Evolutionary conservation across 2,113 vertebrate species (phyloP).

Genomic region (Engraulis encrasicolus): DNA sequence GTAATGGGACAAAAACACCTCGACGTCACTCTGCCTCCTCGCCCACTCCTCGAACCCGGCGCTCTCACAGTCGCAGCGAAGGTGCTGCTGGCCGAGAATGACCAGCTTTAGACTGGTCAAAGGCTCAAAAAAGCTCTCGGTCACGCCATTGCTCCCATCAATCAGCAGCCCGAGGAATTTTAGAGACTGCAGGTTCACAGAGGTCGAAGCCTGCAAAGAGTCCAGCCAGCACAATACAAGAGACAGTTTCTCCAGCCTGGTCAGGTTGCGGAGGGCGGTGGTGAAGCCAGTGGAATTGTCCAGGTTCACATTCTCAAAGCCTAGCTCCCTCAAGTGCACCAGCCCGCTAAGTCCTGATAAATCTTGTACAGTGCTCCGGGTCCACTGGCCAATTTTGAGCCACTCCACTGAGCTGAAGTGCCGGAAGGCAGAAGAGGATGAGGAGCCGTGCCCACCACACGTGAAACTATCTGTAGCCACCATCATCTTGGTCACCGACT

Average conservation of each 20-base stretch:
- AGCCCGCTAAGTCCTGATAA: constrained; percentile 31
- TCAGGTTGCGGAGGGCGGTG: constrained; percentile 27
- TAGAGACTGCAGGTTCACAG: constrained; percentile 26
- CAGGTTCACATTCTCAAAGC: constrained; percentile 24
- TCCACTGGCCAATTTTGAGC: background rate
- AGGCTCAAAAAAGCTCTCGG: constrained; percentile 33
- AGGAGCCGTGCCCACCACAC: too few species aligned
- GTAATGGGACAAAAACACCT: background rate
- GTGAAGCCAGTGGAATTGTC: constrained; percentile 16
- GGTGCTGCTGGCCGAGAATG: background rate
- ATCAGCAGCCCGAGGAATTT: too few species aligned
- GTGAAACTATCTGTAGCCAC: too few species aligned
- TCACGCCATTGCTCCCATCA: too few species aligned
- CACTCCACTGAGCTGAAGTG: constrained; percentile 18
- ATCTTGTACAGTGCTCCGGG: background rate
- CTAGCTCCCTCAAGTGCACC: constrained; percentile 25
- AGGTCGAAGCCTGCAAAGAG: constrained; percentile 24
- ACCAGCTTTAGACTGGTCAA: constrained; percentile 26
- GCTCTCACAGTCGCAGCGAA: constrained; percentile 38
- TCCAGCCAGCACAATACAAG: background rate
- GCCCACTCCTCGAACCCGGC: constrained; percentile 31
- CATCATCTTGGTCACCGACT: constrained; percentile 16
- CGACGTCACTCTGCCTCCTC: background rate
- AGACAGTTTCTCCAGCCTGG: constrained; percentile 25
- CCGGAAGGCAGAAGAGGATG: constrained; percentile 22